Base-by-base conservation (phyloP, 2,888 invertebrate species). In the Apeira syringaria region DNA sequence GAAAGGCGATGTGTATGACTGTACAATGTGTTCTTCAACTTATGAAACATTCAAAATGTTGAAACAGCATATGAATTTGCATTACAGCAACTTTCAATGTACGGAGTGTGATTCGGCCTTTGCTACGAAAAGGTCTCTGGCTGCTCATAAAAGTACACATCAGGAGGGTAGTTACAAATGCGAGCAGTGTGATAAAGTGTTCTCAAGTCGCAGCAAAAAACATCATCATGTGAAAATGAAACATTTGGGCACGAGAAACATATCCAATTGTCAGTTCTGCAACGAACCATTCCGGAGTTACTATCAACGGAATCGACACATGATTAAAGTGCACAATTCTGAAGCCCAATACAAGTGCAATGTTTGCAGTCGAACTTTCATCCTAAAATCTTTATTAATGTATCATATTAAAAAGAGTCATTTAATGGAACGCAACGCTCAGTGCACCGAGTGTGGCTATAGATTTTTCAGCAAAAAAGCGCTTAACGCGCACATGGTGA, bases 401-500 rank as follows among this genome's bases (percentile, higher is more conserved):
- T 72, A 67, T 46, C 87, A 87, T 61, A 83, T 86, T 11, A 86
- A 85, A 40, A 81, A 80, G 28, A 72, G 73, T 28, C 91, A 91
- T 57, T 64, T 91, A n/a, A 87, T 85, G 83, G 88, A 88, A 36
- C 52, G 76, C 2, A 82, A 90, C 9, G 87, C 78, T 40, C 85
- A 85, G 31, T 91, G 91, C 13, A 77, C 80, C 0, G 83, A 90
- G 12, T 91, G 91, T 37, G 91, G 88, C 0, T 85, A 78, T 27
- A 67, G 82, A 31, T 91, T 91, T 38, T 91, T 91, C 50, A 90
- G 88, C 38, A 88, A 87, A n/a, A 91, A 91, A 48, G 87, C 87
- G 0, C 66, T 91, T 0, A 91, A 89, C 36, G 88, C 83, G 0
- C 91, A 91, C 28, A 90, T 90, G 88, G 60, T 90, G 0, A 86